These are phyloP conservation scores for Argyra leucocephala DNA, from an alignment of 2,888 invertebrate genomes.

Conservation along the genomic window DNA sequence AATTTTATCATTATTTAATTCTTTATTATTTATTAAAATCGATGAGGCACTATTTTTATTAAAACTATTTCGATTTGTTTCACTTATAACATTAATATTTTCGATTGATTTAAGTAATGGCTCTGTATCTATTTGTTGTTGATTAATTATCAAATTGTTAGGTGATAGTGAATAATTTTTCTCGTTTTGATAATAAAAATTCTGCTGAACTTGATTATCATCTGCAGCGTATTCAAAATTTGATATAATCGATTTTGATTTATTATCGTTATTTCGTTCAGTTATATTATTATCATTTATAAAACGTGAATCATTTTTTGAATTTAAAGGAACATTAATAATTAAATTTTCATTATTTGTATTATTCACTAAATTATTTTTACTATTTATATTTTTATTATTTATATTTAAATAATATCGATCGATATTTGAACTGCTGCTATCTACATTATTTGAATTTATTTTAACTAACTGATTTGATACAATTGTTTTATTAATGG, in stretches of 20 bases:
- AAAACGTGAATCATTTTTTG: too few relatives aligned
- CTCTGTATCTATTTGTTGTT: slow-evolving; percentile 38
- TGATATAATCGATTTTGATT: not conserved
- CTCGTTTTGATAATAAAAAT: not conserved
- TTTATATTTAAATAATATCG: too few relatives aligned
- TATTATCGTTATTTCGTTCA: not conserved
- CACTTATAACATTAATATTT: slow-evolving; percentile 27
- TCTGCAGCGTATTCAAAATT: not conserved
- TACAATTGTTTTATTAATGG: too few relatives aligned
- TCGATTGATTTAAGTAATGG: slow-evolving; percentile 39
- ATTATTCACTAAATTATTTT: slow-evolving; percentile 4
- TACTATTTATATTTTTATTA: not conserved
- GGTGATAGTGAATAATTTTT: not conserved
- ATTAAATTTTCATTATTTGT: too few relatives aligned
- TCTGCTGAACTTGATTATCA: not conserved
- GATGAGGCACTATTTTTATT: slow-evolving; percentile 41
- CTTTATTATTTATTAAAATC: slow-evolving; percentile 37
- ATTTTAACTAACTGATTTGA: not conserved
- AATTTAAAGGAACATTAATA: too few relatives aligned
- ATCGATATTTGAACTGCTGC: not conserved
- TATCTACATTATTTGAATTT: too few relatives aligned
- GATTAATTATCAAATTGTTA: not conserved
- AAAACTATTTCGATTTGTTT: slow-evolving; percentile 34
- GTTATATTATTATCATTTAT: too few relatives aligned
- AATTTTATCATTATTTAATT: slow-evolving; percentile 20